phyloP scores from a whole-genome alignment of 2,113 vertebrate species.

The Mugil cephalus region DNA sequence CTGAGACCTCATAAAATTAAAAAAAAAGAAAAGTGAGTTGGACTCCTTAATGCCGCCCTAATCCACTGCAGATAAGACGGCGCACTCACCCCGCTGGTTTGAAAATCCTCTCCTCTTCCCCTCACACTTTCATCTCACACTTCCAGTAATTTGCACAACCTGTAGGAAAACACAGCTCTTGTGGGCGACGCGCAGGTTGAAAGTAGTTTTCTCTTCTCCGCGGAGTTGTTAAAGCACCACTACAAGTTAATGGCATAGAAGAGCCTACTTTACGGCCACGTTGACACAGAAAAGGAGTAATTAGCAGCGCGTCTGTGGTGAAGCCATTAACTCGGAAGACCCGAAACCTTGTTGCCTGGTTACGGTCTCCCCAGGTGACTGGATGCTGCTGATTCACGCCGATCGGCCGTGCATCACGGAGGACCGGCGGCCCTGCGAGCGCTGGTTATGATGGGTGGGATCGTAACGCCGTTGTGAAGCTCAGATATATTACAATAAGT shows the following conservation, averaged over 20 bases:
- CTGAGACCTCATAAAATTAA: constrained; percentile 69
- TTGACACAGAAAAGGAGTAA: constrained; percentile 70
- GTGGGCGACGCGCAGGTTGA: constrained; percentile 37
- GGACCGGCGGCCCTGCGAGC: constrained; percentile 26
- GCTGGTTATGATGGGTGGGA: constrained; percentile 48
- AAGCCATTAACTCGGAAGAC: constrained; percentile 44
- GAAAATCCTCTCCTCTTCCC: constrained; percentile 57
- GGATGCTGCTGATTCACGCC: constrained; percentile 53
- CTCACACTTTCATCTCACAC: constrained; percentile 54
- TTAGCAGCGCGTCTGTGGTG: constrained; percentile 43
- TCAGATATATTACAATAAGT: constrained; percentile 54
- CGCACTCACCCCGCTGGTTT: constrained; percentile 41
- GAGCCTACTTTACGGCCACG: constrained; percentile 56
- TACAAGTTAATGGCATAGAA: constrained; percentile 66
- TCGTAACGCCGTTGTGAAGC: constrained; percentile 34
- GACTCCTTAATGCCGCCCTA: constrained; percentile 69
- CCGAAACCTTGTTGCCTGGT: constrained; percentile 67
- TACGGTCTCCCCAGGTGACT: constrained; percentile 68
- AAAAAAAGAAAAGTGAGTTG: constrained; percentile 61
- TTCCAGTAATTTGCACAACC: constrained; percentile 60
- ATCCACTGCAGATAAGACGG: constrained; percentile 67
- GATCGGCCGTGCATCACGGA: constrained; percentile 43
- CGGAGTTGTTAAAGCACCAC: constrained; percentile 67
- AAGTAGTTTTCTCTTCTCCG: constrained; percentile 47
- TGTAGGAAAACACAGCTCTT: constrained; percentile 53